Evolutionary conservation across 2,888 invertebrate genomes (phyloP), one percentile per base, ranked within the genome.

Genomic region (Stenodera caucasica): DNA sequence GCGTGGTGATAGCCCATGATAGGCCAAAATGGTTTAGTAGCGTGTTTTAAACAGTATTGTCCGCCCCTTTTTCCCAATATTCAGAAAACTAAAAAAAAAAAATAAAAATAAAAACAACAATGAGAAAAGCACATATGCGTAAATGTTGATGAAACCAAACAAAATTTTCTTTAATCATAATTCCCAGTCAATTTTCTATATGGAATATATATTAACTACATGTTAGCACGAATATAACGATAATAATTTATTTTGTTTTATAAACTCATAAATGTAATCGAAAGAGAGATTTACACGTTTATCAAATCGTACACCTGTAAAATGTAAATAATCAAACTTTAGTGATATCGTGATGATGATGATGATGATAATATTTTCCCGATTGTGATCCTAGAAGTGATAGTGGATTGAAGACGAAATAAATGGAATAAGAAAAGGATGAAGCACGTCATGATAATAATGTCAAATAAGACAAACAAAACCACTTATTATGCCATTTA

Each of bases 1-100:
- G 69, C 62, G 65, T 67, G 67, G 66, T 67, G 67, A 67, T 69
- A 67, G 67, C 55, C 64, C 57, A 67, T 61, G 69, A 69, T 63
- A 65, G 65, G 61, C 62, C 60, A 60, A 32, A 67, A 68, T 60
- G 65, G 65, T 69, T 60, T 60, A 55, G 58, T 63, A 60, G 66
- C 64, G 67, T 64, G 63, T 55, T 58, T 60, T 49, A 2, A 2
- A n/a, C 21, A 5, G 12, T 9, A n/a, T 3, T 33, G 8, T n/a
- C 45, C 21, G 5, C 23, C 45, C 45, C 40, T 21, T 18, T 21
- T 40, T 40, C 11, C 21, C 21, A 9, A 21, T 40, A 9, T 40
- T 40, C 21, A 15, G 5, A 35, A 12, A 1, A 11, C 4, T 15
- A 37, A 14, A 37, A 14, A 40, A 40, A 40, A 40, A 40, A 40